Conservation (phyloP, 2,888 invertebrate genomes). For the Ametastegia equiseti region DNA sequence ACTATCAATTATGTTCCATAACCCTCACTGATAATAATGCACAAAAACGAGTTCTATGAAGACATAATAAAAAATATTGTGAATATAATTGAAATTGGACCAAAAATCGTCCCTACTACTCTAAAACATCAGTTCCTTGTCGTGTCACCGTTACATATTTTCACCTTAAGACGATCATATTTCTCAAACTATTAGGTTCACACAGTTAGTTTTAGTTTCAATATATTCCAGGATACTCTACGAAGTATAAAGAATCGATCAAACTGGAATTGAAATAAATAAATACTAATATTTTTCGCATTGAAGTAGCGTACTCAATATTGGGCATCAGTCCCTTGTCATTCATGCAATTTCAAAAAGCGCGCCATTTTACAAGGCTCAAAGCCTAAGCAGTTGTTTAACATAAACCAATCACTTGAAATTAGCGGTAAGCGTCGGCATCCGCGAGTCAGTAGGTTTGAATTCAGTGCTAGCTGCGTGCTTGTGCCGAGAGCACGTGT, state of each 20-base stretch:
- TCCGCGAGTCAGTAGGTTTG: neutral
- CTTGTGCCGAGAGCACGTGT: neutral
- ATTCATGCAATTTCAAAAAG: neutral
- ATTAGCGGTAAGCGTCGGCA: neutral
- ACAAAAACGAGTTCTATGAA: neutral
- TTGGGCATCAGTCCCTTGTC: neutral
- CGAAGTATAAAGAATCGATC: neutral
- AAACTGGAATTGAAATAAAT: conserved; percentile 4
- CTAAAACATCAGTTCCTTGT: conserved; percentile 4
- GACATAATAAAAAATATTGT: conserved; percentile 11
- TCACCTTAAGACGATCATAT: conserved; percentile 9
- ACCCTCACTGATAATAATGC: neutral
- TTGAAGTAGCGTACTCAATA: conserved; percentile 7
- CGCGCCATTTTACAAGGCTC: neutral
- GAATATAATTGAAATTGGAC: neutral
- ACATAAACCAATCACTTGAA: neutral
- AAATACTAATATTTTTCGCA: neutral
- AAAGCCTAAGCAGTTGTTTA: neutral
- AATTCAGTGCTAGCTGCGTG: neutral
- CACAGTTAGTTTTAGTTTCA: neutral
- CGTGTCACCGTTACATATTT: conserved; percentile 17
- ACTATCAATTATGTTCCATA: neutral
- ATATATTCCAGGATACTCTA: neutral
- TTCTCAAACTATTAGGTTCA: conserved; percentile 18
- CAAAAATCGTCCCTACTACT: neutral